These are phyloP conservation scores for Achatina immaculata DNA, from an alignment of 1,140 invertebrate genomes.

Conservation along the genomic window DNA sequence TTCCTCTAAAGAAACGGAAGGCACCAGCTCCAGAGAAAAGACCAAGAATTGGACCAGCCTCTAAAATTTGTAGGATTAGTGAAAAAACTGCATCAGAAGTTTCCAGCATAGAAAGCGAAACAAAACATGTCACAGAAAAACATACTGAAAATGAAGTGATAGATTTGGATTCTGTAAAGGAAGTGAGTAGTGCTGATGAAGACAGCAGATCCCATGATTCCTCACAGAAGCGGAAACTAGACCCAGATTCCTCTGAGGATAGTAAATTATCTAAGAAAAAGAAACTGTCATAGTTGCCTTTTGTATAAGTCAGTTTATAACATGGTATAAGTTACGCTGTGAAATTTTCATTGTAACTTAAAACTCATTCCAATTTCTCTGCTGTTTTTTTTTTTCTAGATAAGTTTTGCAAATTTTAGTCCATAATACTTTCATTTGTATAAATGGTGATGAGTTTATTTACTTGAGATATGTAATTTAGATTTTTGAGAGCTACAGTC, in stretches of 20 bases:
- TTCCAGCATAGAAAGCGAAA: neutral
- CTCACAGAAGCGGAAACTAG: neutral
- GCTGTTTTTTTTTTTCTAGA: too few relatives aligned
- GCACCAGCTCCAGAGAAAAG: neutral
- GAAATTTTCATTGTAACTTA: too few relatives aligned
- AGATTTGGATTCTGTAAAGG: slow-evolving; percentile 13
- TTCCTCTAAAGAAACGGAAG: neutral
- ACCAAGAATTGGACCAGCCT: slow-evolving; percentile 19
- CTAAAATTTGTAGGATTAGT: neutral
- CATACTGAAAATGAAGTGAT: neutral
- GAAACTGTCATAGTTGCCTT: neutral
- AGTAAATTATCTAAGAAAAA: neutral
- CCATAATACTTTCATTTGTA: too few relatives aligned
- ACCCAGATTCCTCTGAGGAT: neutral
- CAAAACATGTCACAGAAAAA: too few relatives aligned
- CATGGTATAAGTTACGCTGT: too few relatives aligned
- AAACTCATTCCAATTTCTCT: too few relatives aligned
- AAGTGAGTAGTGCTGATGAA: slow-evolving; percentile 21
- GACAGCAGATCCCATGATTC: neutral
- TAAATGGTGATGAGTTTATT: too few relatives aligned
- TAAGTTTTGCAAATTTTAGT: too few relatives aligned
- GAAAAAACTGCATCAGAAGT: slow-evolving; percentile 10
- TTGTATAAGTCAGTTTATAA: too few relatives aligned
- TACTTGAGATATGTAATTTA: too few relatives aligned
- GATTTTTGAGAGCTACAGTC: too few relatives aligned